These are phyloP conservation scores for Stratiomys singularior DNA, from an alignment of 2,888 invertebrate species.

Conservation along the genomic window DNA sequence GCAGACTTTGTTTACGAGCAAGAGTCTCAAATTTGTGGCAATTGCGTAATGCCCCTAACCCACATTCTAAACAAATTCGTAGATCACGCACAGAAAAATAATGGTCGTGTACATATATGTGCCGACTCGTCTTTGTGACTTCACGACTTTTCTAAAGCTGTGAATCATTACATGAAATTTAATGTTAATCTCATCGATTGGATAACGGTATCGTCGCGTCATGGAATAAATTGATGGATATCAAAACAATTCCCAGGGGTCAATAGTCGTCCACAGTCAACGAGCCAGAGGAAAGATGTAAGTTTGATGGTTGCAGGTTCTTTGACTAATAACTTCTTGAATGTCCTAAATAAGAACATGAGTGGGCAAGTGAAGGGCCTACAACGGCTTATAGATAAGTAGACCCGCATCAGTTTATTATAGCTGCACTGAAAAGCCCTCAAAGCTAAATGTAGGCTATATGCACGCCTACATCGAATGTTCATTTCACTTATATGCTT, in stretches of 20 bases:
- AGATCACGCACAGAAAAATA: too few species aligned
- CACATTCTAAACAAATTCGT: too few species aligned
- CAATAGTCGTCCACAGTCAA: background rate
- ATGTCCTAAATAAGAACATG: background rate
- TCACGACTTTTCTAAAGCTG: too few species aligned
- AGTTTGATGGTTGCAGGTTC: background rate
- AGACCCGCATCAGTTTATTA: too few species aligned
- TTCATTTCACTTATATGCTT: too few species aligned
- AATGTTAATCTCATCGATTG: background rate
- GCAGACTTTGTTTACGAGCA: too few species aligned
- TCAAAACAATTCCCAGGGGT: slow-evolving; percentile 13
- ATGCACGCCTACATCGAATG: too few species aligned
- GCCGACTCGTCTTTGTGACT: too few species aligned
- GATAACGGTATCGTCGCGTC: background rate
- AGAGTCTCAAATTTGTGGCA: too few species aligned
- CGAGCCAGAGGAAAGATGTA: background rate
- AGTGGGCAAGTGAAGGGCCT: background rate
- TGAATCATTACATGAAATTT: background rate
- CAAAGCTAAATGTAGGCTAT: background rate
- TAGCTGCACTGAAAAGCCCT: background rate
- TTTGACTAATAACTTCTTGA: background rate
- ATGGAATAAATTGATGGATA: background rate
- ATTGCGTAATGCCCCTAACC: too few species aligned
- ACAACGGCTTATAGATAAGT: too few species aligned
- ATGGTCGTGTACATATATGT: too few species aligned